Evolutionary conservation across 1,140 invertebrate genomes (phyloP).

Genomic region (Goniozus legneri): DNA sequence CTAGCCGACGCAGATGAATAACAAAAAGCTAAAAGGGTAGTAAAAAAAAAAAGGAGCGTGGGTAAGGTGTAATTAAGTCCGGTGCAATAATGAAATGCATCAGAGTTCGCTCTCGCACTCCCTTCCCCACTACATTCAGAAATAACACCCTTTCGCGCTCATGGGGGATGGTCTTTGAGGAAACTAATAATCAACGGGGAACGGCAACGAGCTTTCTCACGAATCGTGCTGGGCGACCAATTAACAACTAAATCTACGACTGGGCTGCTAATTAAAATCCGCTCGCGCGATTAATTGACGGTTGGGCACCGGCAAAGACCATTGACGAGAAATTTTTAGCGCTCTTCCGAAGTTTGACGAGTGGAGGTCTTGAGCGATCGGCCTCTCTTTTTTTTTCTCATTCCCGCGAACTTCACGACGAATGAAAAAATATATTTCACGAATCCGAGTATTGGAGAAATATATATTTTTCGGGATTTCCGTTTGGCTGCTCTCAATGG

Average conservation of each 20-base stretch:
- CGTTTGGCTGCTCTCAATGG: too few species aligned
- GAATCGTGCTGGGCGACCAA: conserved; percentile 33
- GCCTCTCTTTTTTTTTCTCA: too few species aligned
- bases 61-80: conserved; percentile 26
- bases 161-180: conserved; percentile 17
- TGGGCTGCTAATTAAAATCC: conserved; percentile 37
- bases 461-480: too few species aligned
- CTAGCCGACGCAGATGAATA: too few species aligned
- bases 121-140: conserved; percentile 15
- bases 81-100: conserved; percentile 30
- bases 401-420: too few species aligned
- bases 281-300: conserved; percentile 36
- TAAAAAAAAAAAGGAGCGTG: not conserved
- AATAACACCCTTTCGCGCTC: conserved; percentile 21
- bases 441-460: too few species aligned
- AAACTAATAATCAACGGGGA: conserved; percentile 20
- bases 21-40: too few species aligned
- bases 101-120: conserved; percentile 16
- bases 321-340: too few species aligned
- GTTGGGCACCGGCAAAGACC: too few species aligned
- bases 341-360: too few species aligned
- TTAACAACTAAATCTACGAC: conserved; percentile 38
- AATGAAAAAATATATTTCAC: too few species aligned
- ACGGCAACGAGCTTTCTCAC: conserved; percentile 44
- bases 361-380: too few species aligned